Base-by-base conservation (phyloP, 2,113 vertebrate genomes). In the Falcunculus frontatus region DNA sequence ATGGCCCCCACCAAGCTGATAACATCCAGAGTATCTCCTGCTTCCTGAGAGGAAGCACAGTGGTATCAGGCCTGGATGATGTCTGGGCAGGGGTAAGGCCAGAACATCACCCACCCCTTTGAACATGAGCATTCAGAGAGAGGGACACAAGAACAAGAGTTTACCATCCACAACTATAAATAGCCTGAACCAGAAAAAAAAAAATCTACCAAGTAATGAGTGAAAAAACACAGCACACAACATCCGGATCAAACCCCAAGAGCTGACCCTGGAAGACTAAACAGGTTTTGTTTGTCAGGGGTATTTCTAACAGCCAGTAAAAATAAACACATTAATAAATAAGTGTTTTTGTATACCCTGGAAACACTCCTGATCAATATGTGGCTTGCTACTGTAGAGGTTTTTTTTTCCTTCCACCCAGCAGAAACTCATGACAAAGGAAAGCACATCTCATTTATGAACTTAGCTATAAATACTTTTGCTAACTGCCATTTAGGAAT, bases 391-490 rank as follows among this genome's bases (percentile, higher is more conserved):
- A 81, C 76, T 47, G 13, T 67, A 49, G 42, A 93, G 46, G 33
- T 1, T 23, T 52, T 33, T 73, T 72, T 93, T 63, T 79, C 7
- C 65, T 77, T 55, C 95, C 74, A 92, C 15, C 84, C 95, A 82
- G 57, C 95, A 96, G 89, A 96, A 97, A 93, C 68, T 92, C 93
- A 76, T 79, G 93, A 96, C 55, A 93, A 96, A 96, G 87, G 89
- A 95, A 94, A 94, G 83, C 76, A 91, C 93, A 97, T 96, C 96
- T 97, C 94, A 76, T 67, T 77, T 95, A 91, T n/a, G 68, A 97
- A 96, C 89, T 97, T 96, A 91, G 97, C 98, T 98, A 98, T 98
- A 98, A 98, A 98, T 98, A 98, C 90, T 96, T 96, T 79, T 94
- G 97, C 96, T 96, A 89, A 96, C 87, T 92, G 97, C 97, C 95